A percentile compares a stretch with the other conserved stretches of the same genome.
Evolutionary conservation across 2,888 invertebrate genomes (phyloP).

Genomic region (Drosophila ochracea): DNA sequence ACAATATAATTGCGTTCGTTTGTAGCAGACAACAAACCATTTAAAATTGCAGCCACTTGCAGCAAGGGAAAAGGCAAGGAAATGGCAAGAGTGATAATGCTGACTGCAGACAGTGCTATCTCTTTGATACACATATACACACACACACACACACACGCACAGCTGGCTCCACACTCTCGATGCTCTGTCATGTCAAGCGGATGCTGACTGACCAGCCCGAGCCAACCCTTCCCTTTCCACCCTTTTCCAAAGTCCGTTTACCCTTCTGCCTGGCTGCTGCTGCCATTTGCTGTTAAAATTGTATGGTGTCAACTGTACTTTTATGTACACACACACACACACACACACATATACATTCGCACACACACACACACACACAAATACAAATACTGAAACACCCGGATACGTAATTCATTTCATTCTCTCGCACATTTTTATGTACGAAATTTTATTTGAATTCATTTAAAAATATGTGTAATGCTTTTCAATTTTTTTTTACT

Average conservation of each 20-base stretch:
- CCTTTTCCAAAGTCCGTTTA: constrained; percentile 5
- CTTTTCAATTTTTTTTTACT: constrained; percentile 24
- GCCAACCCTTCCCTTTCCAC: constrained; percentile 6
- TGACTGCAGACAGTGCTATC: constrained; percentile 53
- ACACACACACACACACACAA: constrained; percentile 3
- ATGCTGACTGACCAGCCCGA: constrained; percentile 63
- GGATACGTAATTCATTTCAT: constrained; percentile 50
- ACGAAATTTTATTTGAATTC: constrained; percentile 80
- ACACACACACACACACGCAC: constrained; percentile 14
- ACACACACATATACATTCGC: constrained; percentile 19
- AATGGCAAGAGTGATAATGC: constrained; percentile 20
- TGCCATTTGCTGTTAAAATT: constrained; percentile 73
- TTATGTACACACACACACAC: constrained; percentile 49
- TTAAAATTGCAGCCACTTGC: constrained; percentile 69
- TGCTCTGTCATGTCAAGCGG: constrained; percentile 55
- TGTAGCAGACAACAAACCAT: constrained; percentile 31
- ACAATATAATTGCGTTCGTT: constrained; percentile 50
- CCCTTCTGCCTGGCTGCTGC: constrained; percentile 35
- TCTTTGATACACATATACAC: constrained; percentile 42
- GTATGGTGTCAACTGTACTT: constrained; percentile 82
- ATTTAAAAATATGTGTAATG: constrained; percentile 79
- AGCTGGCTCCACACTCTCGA: constrained; percentile 38
- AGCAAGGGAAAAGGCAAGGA: constrained; percentile 10
- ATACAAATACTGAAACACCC: constrained; percentile 33
- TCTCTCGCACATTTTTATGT: constrained; percentile 70